phyloP scores from a whole-genome alignment of 2,113 vertebrate species.

The Cebus imitator region DNA sequence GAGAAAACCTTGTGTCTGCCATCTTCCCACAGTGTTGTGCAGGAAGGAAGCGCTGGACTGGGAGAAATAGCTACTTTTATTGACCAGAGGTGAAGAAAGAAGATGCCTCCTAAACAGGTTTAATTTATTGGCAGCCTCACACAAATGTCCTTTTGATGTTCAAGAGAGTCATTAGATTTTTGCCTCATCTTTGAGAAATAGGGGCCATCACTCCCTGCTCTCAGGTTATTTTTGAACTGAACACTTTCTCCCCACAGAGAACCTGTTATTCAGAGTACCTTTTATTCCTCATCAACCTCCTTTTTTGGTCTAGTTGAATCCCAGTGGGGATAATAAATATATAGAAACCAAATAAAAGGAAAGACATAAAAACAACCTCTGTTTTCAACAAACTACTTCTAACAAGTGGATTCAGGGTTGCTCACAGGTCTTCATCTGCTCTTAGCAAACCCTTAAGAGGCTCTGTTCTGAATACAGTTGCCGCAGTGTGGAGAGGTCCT shows the following conservation, averaged over 20 bases:
- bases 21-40: not conserved
- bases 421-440: not conserved
- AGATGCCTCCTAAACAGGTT: not conserved
- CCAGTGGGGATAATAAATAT: conserved; percentile 48
- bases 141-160: not conserved
- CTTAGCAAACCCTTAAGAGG: not conserved
- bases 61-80: not conserved
- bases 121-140: not conserved
- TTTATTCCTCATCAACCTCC: not conserved
- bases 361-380: not conserved
- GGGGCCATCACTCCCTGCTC: not conserved
- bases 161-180: not conserved
- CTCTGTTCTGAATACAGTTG: not conserved
- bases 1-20: not conserved
- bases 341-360: not conserved
- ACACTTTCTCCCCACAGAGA: conserved; percentile 5
- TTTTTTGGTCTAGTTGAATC: conserved; percentile 51
- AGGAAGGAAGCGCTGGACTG: not conserved
- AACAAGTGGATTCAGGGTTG: not conserved
- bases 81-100: not conserved
- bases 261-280: conserved; percentile 43
- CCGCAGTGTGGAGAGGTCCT: not conserved
- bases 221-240: conserved; percentile 52
- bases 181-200: not conserved
- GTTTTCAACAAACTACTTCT: not conserved